phyloP scores from a whole-genome alignment of 2,888 invertebrate genomes.

The Acrocera orbiculus region DNA sequence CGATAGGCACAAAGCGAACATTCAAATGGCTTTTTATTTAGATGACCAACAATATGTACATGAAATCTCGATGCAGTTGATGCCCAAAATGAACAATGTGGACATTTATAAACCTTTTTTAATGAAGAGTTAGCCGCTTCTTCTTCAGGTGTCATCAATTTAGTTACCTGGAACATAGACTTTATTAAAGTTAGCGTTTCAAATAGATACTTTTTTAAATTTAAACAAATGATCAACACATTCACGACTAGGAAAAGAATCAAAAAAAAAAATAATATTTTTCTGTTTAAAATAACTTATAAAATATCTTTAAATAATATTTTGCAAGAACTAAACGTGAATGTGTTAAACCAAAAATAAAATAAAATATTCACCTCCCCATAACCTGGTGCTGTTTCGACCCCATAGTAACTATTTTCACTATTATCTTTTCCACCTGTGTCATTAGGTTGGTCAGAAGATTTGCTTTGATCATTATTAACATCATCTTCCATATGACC shows the following conservation, averaged over 20 bases:
- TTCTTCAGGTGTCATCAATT: constrained; percentile 45
- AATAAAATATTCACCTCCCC: constrained; percentile 29
- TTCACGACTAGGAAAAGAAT: too few species aligned
- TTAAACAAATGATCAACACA: too few species aligned
- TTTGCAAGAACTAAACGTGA: too few species aligned
- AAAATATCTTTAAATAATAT: too few species aligned
- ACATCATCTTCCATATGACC: constrained; percentile 22
- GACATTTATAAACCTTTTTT: constrained; percentile 77
- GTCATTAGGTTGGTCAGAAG: background rate
- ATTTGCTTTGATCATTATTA: constrained; percentile 28
- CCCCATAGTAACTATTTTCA: constrained; percentile 32
- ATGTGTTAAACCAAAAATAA: background rate
- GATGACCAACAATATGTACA: constrained; percentile 82
- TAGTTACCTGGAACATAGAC: constrained; percentile 27
- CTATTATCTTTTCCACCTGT: constrained; percentile 15
- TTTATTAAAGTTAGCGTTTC: too few species aligned
- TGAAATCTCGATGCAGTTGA: constrained; percentile 85
- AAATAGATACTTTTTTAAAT: too few species aligned
- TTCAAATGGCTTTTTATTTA: constrained; percentile 86
- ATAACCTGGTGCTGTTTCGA: constrained; percentile 35
- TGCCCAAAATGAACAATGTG: constrained; percentile 83
- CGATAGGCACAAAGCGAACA: constrained; percentile 87
- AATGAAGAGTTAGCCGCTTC: constrained; percentile 46
- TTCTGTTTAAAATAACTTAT: too few species aligned
- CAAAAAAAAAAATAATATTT: too few species aligned